Evolutionary conservation across 1,140 invertebrate genomes (phyloP), one percentile per base, ranked within the genome.

Genomic region (Rhopalosiphum padi): DNA sequence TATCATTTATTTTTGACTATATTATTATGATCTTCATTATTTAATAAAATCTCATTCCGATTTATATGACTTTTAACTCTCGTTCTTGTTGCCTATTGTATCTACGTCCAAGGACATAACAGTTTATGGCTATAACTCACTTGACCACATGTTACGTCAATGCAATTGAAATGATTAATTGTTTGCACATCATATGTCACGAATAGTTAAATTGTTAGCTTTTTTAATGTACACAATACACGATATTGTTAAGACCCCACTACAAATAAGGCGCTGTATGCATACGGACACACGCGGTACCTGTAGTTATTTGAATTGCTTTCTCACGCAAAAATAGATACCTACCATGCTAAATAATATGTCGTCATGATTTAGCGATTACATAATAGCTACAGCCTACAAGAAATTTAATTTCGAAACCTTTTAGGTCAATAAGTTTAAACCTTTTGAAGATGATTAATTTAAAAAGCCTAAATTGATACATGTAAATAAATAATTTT

Each of bases 141-240:
- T 77, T 77, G 60, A 77, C 60, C 60, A n/a, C 60, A 77, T 21
- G 60, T 77, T 77, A 77, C n/a, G 60, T 77, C 60, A 77, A 77
- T 18, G 15, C 15, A 77, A n/a, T n/a, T 77, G 60, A 77, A 77
- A 77, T 77, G 60, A 77, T n/a, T 77, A n/a, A 77, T 77, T 77
- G 60, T 77, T n/a, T 77, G 15, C 60, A 77, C 60, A 35, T 77
- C 60, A 77, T 77, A 77, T 77, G 60, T 35, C 60, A 77, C n/a
- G 60, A 77, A 35, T 77, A 77, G 60, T 77, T 77, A 77, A 77
- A 77, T 77, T 77, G 30, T 77, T 77, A 77, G 60, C 60, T 77
- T 77, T 18, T n/a, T 8, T n/a, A 77, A 77, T n/a, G 60, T 18
- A 35, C 60, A 77, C 15, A n/a, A 5, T 77, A 77, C 60, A 68